Evolutionary conservation across 2,797 vertebrate genomes (phyloP).

Genomic region (Sebastes alutus): DNA sequence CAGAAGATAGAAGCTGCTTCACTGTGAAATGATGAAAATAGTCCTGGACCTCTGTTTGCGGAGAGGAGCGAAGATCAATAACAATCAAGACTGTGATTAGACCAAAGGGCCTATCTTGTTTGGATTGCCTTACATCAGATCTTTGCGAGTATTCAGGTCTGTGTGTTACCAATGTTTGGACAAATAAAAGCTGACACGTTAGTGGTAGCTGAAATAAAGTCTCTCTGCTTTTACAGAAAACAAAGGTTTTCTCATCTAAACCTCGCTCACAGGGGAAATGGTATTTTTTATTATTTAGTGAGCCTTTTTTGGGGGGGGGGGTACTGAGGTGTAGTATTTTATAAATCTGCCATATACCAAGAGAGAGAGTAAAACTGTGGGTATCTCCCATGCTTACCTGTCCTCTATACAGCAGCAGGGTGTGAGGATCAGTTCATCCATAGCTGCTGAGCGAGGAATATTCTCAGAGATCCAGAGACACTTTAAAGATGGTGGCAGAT

Average conservation of each 20-base stretch:
- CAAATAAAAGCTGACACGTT: conserved; percentile 42
- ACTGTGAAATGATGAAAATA: conserved; percentile 42
- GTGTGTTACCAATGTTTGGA: conserved; percentile 16
- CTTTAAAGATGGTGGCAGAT: conserved; percentile 66
- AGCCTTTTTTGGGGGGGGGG: background rate
- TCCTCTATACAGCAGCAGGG: conserved; percentile 41
- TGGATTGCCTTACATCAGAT: conserved; percentile 36
- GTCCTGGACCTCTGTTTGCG: conserved; percentile 28
- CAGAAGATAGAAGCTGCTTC: conserved; percentile 4
- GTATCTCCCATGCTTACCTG: conserved; percentile 24
- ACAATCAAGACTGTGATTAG: conserved; percentile 44
- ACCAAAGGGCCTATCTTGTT: conserved; percentile 35
- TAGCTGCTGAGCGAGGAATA: conserved; percentile 57
- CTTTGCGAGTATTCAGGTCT: conserved; percentile 6
- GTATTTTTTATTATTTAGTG: conserved; percentile 50
- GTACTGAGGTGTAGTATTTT: conserved; percentile 3
- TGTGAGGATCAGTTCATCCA: conserved; percentile 41
- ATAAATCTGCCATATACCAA: conserved; percentile 35
- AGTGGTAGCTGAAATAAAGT: conserved; percentile 15
- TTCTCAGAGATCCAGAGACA: conserved; percentile 44
- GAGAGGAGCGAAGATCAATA: conserved; percentile 51
- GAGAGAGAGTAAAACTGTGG: conserved; percentile 18
- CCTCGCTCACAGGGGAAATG: conserved; percentile 22
- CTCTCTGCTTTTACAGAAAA: conserved; percentile 19
- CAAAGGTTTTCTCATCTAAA: conserved; percentile 36